These are phyloP conservation scores for Zhuqinia jingwanae DNA, from an alignment of 2,888 invertebrate genomes.

Conservation along the genomic window DNA sequence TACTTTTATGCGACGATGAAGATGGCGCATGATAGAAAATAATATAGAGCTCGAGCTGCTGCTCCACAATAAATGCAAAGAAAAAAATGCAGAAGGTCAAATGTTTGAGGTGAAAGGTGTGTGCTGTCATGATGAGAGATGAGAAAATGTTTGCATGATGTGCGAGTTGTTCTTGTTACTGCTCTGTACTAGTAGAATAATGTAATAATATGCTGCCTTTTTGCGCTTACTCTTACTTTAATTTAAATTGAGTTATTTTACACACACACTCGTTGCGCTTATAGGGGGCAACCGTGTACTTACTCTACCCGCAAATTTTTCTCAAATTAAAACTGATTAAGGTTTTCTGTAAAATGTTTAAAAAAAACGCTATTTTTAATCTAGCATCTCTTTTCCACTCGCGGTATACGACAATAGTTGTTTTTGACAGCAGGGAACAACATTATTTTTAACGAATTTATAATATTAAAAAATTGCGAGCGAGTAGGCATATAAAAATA, in stretches of 20 bases:
- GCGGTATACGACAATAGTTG: slow-evolving; percentile 12
- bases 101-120: slow-evolving; percentile 33
- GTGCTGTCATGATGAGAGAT: background rate
- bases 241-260: slow-evolving; percentile 24
- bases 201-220: too few relatives aligned
- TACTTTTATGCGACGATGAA: too few relatives aligned
- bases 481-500: too few relatives aligned
- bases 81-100: background rate
- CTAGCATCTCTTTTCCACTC: background rate
- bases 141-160: background rate
- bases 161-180: too few relatives aligned
- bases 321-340: slow-evolving; percentile 25
- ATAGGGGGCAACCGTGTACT: too few relatives aligned
- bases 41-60: too few relatives aligned
- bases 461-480: too few relatives aligned
- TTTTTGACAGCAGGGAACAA: slow-evolving; percentile 4
- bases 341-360: background rate
- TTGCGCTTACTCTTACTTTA: background rate
- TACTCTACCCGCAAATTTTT: background rate
- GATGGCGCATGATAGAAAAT: background rate
- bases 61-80: background rate
- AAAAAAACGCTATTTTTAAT: too few relatives aligned
- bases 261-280: background rate
- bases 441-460: too few relatives aligned
- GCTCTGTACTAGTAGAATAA: too few relatives aligned